Evolutionary conservation across 2,888 invertebrate genomes (phyloP), one percentile per base, ranked within the genome.

Genomic region (Oeneis ivallda): DNA sequence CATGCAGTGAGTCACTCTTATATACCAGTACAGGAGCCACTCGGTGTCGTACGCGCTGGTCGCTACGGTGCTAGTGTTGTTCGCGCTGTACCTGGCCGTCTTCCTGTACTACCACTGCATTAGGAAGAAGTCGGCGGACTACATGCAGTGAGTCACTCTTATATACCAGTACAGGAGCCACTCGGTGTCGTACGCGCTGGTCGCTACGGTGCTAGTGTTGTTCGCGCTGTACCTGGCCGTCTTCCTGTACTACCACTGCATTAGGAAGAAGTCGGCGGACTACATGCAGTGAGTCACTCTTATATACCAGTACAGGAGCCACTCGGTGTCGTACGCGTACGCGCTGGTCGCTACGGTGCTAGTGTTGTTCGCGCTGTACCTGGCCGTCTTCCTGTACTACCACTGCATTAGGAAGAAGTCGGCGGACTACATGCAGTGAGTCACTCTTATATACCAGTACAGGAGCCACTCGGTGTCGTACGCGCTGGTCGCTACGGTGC

Each of bases 91-190:
- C 71, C 68, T 85, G 5, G 67, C 71, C 1, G 71, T 84, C 2
- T 82, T 83, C 69, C 49, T 82, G 2, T 86, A 86, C 72, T 84
- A 84, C 73, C 82, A 82, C 69, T 78, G 79, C 68, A 70, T 81
- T 2, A 78, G 75, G 49, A 79, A 78, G 0, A 77, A 68, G 66
- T 72, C 66, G 1, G 68, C 72, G 0, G 66, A 77, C 32, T 86
- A 84, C 41, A 76, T 84, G 63, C 82, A 86, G 78, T 78, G 41
- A 72, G 76, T 71, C 37, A 37, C 37, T 37, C 9, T 37, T 26
- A 26, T 26, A 26, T 26, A 26, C 26, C 26, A 80, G 65, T 37
- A 49, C 39, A 72, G 69, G 26, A 77, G 77, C 0, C 76, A 81
- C 70, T 67, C 70, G 59, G 74, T 77, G 1, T 71, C 79, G 4